Evolutionary conservation across 2,888 invertebrate genomes (phyloP).

Genomic region (Dioctria rufipes): DNA sequence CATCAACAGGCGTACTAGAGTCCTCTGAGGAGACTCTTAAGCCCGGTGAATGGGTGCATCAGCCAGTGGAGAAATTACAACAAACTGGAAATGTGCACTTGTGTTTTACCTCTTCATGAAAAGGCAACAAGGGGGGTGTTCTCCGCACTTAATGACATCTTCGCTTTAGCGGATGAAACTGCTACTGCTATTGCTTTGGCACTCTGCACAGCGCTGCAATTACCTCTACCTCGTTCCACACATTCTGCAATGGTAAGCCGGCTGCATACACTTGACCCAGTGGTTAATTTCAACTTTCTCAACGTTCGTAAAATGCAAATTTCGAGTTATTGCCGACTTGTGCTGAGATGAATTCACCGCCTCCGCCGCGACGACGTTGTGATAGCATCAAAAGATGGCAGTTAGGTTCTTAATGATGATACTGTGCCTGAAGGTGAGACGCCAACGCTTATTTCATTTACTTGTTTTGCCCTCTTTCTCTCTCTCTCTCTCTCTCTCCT

Average conservation of each 20-base stretch:
- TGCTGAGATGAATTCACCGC: background rate
- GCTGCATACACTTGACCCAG: constrained; percentile 40
- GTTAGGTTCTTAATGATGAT: constrained; percentile 13
- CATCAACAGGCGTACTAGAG: constrained; percentile 28
- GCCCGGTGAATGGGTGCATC: constrained; percentile 11
- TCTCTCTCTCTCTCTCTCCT: background rate
- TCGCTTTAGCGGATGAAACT: constrained; percentile 21
- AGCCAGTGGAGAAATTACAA: constrained; percentile 5
- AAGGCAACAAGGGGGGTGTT: background rate
- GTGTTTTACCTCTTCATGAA: background rate
- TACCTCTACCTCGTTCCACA: background rate
- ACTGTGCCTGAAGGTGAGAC: background rate
- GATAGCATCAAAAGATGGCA: background rate
- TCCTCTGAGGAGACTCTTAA: no score
- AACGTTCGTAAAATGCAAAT: constrained; percentile 33
- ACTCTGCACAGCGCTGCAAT: constrained; percentile 17
- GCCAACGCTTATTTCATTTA: background rate
- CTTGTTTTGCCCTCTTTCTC: no score
- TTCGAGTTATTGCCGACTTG: constrained; percentile 21
- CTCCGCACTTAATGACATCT: constrained; percentile 10
- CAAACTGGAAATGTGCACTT: background rate
- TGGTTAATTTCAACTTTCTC: constrained; percentile 36
- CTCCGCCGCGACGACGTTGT: background rate
- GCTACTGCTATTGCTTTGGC: background rate
- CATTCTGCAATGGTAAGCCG: background rate